Evolutionary conservation across 2,888 invertebrate species (phyloP).

Genomic region (Cryptocephalus primarius): DNA sequence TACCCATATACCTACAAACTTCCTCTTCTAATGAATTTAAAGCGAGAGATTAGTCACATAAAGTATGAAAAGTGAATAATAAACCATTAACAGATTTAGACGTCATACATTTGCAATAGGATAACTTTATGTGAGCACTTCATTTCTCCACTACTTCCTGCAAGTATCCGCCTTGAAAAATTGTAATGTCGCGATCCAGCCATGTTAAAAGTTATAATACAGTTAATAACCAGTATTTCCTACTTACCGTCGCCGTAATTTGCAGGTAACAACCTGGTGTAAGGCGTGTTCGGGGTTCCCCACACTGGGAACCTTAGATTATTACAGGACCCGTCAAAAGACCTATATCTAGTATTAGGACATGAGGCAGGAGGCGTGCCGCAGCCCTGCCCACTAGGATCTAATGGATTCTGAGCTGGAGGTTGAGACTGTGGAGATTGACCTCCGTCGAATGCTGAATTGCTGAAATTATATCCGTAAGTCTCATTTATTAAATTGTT

Average conservation of each 20-base stretch:
- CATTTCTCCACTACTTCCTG: too few relatives aligned
- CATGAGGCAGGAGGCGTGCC: slow-evolving; percentile 17
- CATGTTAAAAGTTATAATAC: too few relatives aligned
- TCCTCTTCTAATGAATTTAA: too few relatives aligned
- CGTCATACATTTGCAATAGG: too few relatives aligned
- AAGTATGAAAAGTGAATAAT: too few relatives aligned
- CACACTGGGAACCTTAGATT: slow-evolving; percentile 72
- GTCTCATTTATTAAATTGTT: background rate
- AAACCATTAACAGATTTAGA: too few relatives aligned
- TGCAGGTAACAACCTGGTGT: slow-evolving; percentile 50
- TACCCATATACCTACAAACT: too few relatives aligned
- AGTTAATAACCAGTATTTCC: too few relatives aligned
- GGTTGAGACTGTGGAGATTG: background rate
- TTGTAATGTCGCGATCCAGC: too few relatives aligned
- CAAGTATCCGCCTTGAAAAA: too few relatives aligned
- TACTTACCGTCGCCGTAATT: slow-evolving; percentile 58
- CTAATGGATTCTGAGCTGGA: slow-evolving; percentile 1
- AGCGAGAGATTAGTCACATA: background rate
- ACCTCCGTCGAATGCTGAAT: background rate
- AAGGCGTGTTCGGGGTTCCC: slow-evolving; percentile 68
- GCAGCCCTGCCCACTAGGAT: slow-evolving; percentile 15
- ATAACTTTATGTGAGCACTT: too few relatives aligned
- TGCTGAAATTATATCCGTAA: background rate
- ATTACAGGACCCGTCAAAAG: slow-evolving; percentile 91
- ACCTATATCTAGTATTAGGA: slow-evolving; percentile 53